phyloP scores from a whole-genome alignment of 1,140 invertebrate species.

The Caenorhabditis brenneri region DNA sequence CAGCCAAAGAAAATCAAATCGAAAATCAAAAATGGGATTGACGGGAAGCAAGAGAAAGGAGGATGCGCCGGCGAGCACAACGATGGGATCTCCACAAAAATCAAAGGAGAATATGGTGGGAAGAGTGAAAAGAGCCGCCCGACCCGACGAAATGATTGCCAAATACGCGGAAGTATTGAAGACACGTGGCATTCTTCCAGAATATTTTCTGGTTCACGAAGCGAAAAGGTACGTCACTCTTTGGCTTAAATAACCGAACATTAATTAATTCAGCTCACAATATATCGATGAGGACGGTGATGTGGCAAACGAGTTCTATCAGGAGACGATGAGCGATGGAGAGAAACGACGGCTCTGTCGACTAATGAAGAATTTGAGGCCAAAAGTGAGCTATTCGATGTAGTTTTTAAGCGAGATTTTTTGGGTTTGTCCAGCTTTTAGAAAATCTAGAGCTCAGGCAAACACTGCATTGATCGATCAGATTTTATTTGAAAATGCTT shows the following conservation, averaged over 20 bases:
- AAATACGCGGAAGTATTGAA: slow-evolving; percentile 11
- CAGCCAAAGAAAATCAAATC: neutral
- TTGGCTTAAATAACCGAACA: neutral
- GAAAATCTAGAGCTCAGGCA: no score
- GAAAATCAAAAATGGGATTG: neutral
- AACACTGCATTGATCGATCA: no score
- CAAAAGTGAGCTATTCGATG: neutral
- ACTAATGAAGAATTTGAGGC: slow-evolving; percentile 9
- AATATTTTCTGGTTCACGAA: slow-evolving; percentile 19
- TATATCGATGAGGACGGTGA: slow-evolving; percentile 29
- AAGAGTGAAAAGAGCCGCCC: slow-evolving; percentile 11
- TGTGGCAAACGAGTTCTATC: slow-evolving; percentile 31
- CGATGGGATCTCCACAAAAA: neutral
- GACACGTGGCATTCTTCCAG: slow-evolving; percentile 34
- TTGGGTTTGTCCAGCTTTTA: no score
- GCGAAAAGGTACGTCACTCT: neutral
- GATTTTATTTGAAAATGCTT: no score
- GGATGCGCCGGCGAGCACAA: no score
- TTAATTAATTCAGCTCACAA: neutral
- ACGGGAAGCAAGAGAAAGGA: slow-evolving; percentile 1
- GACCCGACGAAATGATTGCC: slow-evolving; percentile 10
- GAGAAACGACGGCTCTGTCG: neutral
- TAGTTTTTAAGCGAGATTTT: no score
- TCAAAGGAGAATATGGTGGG: neutral
- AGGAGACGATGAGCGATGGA: slow-evolving; percentile 29